Evolutionary conservation across 2,113 vertebrate species (phyloP).

Genomic region (Hippopotamus amphibius): DNA sequence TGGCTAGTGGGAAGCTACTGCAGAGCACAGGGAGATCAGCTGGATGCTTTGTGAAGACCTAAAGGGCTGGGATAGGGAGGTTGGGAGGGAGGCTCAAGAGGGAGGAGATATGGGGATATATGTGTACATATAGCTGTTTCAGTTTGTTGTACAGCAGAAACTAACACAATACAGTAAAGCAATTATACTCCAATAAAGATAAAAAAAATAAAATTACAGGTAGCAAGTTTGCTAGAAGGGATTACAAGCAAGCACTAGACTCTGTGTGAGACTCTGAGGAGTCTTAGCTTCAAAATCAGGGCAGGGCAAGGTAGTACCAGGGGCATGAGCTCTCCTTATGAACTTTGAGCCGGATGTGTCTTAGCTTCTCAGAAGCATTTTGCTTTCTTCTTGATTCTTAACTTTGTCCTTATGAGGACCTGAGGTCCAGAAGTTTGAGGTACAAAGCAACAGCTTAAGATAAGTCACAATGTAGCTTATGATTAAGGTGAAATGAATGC

Average conservation of each 20-base stretch:
- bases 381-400: background rate
- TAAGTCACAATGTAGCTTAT: background rate
- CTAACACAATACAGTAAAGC: too few species aligned
- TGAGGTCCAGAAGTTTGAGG: background rate
- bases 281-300: background rate
- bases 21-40: too few species aligned
- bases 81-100: too few species aligned
- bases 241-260: background rate
- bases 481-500: background rate
- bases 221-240: background rate
- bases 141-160: too few species aligned
- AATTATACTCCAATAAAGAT: too few species aligned
- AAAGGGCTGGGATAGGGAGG: too few species aligned
- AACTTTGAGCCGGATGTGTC: background rate
- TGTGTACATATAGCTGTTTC: too few species aligned
- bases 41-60: too few species aligned
- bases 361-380: background rate
- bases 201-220: background rate
- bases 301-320: background rate
- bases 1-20: too few species aligned
- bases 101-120: too few species aligned
- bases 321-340: background rate
- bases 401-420: background rate
- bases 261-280: background rate
- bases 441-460: background rate